These are phyloP conservation scores for Dichetophora obliterata DNA, from an alignment of 2,888 invertebrate genomes.

Conservation along the genomic window DNA sequence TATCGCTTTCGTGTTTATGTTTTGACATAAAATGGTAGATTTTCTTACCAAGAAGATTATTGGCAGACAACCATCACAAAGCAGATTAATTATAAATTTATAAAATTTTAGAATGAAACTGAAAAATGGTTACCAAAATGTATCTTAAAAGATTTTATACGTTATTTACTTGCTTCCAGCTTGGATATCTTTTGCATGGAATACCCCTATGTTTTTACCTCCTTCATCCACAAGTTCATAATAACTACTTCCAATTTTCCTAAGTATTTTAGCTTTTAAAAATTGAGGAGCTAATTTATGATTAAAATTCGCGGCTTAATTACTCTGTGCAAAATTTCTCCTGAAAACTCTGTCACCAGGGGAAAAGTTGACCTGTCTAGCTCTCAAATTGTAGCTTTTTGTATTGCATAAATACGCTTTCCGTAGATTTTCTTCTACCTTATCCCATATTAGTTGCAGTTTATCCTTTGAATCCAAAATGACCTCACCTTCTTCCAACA, in stretches of 20 bases:
- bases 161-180: neutral
- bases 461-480: neutral
- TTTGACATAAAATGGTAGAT: too few species aligned
- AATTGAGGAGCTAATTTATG: neutral
- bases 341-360: too few species aligned
- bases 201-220: conserved; percentile 1
- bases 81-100: neutral
- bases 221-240: neutral
- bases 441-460: neutral
- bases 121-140: neutral
- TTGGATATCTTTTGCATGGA: too few species aligned
- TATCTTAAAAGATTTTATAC: too few species aligned
- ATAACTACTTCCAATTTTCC: conserved; percentile 1
- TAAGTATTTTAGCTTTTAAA: neutral
- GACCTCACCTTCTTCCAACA: neutral
- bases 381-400: too few species aligned
- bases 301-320: too few species aligned
- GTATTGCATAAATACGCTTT: too few species aligned
- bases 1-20: too few species aligned
- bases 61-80: too few species aligned
- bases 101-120: neutral
- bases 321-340: too few species aligned
- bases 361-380: too few species aligned
- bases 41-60: too few species aligned
- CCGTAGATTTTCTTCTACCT: neutral